Conservation (phyloP, 2,113 vertebrate genomes). For the Platysternon megacephalum region DNA sequence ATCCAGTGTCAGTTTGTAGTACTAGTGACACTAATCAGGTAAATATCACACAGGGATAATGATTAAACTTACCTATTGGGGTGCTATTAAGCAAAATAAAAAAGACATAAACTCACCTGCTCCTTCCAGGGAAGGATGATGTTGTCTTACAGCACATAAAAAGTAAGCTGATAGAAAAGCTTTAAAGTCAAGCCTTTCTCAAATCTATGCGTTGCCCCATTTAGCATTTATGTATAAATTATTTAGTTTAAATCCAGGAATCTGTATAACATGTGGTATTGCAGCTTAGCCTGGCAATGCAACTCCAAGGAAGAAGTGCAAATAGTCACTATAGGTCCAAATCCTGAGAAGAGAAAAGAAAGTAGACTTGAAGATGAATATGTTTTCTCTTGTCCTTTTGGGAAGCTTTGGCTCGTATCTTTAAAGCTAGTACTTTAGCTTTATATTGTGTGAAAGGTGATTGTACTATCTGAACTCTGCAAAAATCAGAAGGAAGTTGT, state of each 20-base stretch:
- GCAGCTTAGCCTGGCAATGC: not conserved
- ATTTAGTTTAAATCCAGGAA: not conserved
- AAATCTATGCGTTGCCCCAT: not conserved
- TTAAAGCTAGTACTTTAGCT: constrained; percentile 11
- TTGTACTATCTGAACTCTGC: constrained; percentile 29
- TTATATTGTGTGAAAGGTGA: constrained; percentile 13
- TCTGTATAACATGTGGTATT: not conserved
- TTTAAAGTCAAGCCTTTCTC: not conserved
- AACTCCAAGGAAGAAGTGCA: not conserved
- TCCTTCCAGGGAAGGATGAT: not conserved
- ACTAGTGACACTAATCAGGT: not conserved
- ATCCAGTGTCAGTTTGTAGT: not conserved
- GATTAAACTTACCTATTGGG: not conserved
- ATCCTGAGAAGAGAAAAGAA: not conserved
- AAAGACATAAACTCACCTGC: not conserved
- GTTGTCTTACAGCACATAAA: not conserved
- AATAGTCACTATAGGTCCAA: not conserved
- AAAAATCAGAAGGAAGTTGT: constrained; percentile 20
- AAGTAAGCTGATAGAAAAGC: not conserved
- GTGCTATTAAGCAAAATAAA: not conserved
- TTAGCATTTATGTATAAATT: not conserved
- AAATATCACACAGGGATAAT: not conserved
- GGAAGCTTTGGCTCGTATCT: constrained; percentile 6
- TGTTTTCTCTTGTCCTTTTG: constrained; percentile 22
- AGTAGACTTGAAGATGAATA: not conserved